phyloP scores from a whole-genome alignment of 1,140 invertebrate genomes.

The Odontomachus brunneus region DNA sequence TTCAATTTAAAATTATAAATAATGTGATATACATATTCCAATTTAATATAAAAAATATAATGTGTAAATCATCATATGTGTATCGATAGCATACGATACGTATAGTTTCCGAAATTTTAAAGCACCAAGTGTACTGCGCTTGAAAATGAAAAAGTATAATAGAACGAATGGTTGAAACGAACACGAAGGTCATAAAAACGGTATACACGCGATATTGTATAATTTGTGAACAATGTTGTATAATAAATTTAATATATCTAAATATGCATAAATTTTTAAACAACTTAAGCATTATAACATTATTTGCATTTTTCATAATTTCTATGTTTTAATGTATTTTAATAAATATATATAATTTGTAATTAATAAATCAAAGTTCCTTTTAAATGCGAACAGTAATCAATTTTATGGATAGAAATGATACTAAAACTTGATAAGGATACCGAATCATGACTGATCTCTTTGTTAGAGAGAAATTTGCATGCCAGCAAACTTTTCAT shows the following conservation, averaged over 20 bases:
- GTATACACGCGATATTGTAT: background rate
- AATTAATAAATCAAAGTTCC: background rate
- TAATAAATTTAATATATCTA: conserved; percentile 34
- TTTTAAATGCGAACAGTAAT: background rate
- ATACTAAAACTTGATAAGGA: background rate
- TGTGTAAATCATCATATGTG: background rate
- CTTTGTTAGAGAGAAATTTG: background rate
- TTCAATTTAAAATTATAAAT: conserved; percentile 30
- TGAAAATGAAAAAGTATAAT: background rate
- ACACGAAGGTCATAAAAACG: background rate
- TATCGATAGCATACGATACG: background rate
- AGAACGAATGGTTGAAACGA: background rate
- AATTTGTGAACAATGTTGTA: conserved; percentile 22
- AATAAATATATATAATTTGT: conserved; percentile 1
- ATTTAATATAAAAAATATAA: no score
- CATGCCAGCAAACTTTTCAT: background rate
- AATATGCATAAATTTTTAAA: conserved; percentile 6
- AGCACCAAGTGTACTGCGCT: background rate
- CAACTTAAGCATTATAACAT: no score
- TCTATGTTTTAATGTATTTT: background rate
- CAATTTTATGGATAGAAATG: no score
- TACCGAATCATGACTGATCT: background rate
- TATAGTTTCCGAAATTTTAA: background rate
- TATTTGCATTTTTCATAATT: background rate
- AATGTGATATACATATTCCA: no score